Conservation (phyloP, 64 coral and sea anemone genomes). For the Montipora efflorescens region DNA sequence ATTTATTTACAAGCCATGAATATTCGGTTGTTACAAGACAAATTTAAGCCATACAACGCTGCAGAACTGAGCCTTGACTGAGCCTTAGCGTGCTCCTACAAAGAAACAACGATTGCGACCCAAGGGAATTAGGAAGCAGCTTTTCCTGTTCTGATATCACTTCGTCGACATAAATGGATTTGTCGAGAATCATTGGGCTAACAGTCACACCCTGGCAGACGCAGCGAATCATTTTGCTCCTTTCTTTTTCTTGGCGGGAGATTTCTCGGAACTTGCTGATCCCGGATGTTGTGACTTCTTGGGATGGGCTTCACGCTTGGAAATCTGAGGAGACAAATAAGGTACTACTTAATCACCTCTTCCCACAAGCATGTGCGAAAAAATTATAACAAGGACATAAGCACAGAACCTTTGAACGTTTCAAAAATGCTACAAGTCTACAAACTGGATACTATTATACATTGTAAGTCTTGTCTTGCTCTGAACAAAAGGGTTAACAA, state of each 20-base stretch:
- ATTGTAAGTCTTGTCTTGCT: too few relatives aligned
- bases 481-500: too few relatives aligned
- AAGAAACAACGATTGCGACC: background rate
- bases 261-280: slow-evolving; percentile 84
- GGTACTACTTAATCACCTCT: background rate
- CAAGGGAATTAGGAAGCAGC: background rate
- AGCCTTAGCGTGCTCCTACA: background rate
- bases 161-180: background rate
- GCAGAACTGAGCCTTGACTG: background rate
- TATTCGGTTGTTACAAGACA: too few relatives aligned
- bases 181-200: background rate
- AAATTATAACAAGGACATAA: too few relatives aligned
- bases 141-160: background rate
- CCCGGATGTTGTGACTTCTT: slow-evolving; percentile 88
- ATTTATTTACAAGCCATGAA: too few relatives aligned
- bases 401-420: too few relatives aligned
- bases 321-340: slow-evolving; percentile 55
- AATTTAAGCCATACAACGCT: background rate
- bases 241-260: slow-evolving; percentile 84
- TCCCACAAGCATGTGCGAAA: too few relatives aligned
- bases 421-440: too few relatives aligned
- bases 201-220: too few relatives aligned
- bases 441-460: too few relatives aligned
- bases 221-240: slow-evolving; percentile 55
- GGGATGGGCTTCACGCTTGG: slow-evolving; percentile 81